Percentiles rank a stretch among this genome's conserved stretches.
Evolutionary conservation across 2,888 invertebrate genomes (phyloP).

Genomic region (Euclidia mi): DNA sequence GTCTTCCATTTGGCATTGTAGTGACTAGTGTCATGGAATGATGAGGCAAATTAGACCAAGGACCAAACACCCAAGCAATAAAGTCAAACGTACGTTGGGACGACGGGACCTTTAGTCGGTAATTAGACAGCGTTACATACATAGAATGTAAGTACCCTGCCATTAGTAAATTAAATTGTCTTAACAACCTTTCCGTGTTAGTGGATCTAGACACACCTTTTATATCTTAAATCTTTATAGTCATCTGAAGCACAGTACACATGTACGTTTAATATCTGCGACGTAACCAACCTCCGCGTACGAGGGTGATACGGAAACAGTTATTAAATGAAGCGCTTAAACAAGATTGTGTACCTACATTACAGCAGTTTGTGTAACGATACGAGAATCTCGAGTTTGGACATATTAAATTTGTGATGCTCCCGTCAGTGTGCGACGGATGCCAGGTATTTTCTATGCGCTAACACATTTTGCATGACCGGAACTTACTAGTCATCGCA

Average conservation of each 20-base stretch:
- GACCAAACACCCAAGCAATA: too few species aligned
- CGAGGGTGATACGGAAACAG: constrained; percentile 22
- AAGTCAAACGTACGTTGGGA: too few species aligned
- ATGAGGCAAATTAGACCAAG: too few species aligned
- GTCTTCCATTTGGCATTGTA: too few species aligned
- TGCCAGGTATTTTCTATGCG: constrained; percentile 35
- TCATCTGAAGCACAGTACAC: background rate
- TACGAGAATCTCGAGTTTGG: constrained; percentile 65
- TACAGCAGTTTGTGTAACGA: constrained; percentile 62
- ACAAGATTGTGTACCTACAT: constrained; percentile 60
- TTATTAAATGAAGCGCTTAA: constrained; percentile 56
- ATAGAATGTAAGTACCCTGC: too few species aligned
- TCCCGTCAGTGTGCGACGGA: constrained; percentile 47
- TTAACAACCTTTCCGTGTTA: too few species aligned
- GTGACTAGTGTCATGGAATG: too few species aligned
- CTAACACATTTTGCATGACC: constrained; percentile 40
- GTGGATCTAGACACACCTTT: background rate
- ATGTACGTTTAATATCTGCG: background rate
- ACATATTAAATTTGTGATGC: constrained; percentile 71
- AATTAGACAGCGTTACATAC: too few species aligned
- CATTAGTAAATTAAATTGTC: too few species aligned
- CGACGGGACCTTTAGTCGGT: too few species aligned
- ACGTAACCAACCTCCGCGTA: constrained; percentile 10
- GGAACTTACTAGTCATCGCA: too few species aligned
- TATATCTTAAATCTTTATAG: background rate